Conservation (phyloP, 1,140 invertebrate genomes). For the Drosophila saltans region DNA sequence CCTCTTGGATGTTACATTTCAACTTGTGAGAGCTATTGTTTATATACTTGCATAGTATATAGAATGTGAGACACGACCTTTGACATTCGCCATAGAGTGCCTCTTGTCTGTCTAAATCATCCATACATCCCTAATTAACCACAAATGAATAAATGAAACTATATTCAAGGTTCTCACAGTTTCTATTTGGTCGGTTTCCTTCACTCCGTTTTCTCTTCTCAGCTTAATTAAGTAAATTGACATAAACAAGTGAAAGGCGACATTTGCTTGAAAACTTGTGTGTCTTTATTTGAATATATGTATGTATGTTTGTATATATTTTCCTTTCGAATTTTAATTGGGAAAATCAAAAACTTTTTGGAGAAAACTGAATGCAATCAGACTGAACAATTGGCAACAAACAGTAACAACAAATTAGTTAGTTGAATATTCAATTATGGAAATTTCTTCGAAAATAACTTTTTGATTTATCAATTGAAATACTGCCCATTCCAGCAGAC, state of each 20-base stretch:
- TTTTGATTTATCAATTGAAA: slow-evolving; percentile 15
- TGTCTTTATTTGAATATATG: background rate
- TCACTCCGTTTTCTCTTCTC: background rate
- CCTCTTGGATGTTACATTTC: background rate
- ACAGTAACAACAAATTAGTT: slow-evolving; percentile 1
- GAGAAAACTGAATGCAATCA: slow-evolving; percentile 7
- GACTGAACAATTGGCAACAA: background rate
- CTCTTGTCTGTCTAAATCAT: background rate
- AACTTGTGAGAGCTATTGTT: background rate
- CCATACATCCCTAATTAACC: slow-evolving; percentile 4
- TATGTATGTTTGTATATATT: background rate
- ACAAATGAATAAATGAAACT: background rate
- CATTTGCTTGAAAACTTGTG: slow-evolving; percentile 1
- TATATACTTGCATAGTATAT: background rate
- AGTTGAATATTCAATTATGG: slow-evolving; percentile 7
- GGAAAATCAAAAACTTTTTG: background rate
- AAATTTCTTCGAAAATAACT: slow-evolving; percentile 2
- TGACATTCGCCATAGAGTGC: background rate
- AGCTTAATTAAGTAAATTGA: slow-evolving; percentile 3
- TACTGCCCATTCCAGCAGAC: background rate
- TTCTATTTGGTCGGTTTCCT: background rate
- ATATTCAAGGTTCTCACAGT: background rate
- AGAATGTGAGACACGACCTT: background rate
- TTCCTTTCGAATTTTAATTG: slow-evolving; percentile 12
- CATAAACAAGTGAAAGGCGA: background rate